These are phyloP conservation scores for Rhinogobio ventralis DNA, from an alignment of 2,797 vertebrate genomes.

Conservation along the genomic window DNA sequence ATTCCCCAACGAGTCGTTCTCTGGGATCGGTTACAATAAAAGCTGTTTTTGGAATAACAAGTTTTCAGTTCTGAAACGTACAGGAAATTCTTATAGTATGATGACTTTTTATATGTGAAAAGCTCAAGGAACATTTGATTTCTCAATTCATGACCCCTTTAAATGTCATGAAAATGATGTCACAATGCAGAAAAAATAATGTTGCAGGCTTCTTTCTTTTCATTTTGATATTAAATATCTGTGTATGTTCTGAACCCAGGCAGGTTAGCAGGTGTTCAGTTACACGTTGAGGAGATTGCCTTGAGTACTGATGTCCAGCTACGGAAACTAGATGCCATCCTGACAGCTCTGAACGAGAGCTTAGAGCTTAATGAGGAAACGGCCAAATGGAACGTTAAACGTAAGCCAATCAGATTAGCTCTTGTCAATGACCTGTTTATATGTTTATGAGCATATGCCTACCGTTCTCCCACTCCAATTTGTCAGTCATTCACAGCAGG, in stretches of 20 bases:
- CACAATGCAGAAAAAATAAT: not conserved
- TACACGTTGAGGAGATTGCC: constrained; percentile 86
- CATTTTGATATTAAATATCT: not conserved
- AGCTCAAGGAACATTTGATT: no score
- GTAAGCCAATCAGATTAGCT: constrained; percentile 74
- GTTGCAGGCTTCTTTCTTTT: not conserved
- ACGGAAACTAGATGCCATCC: constrained; percentile 82
- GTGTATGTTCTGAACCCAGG: constrained; percentile 67
- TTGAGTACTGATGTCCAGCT: constrained; percentile 81
- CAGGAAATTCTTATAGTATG: no score
- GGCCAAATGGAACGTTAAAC: constrained; percentile 84
- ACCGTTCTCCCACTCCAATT: constrained; percentile 23
- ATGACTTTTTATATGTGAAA: no score
- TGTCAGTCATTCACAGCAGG: constrained; percentile 88
- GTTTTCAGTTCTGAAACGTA: no score
- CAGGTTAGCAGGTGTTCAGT: constrained; percentile 74
- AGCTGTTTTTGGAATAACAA: no score
- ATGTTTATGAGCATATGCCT: constrained; percentile 36
- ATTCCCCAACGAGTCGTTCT: no score
- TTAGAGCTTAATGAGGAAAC: constrained; percentile 73
- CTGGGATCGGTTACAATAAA: no score
- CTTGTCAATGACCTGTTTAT: not conserved
- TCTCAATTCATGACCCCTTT: no score
- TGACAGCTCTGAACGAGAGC: constrained; percentile 77
- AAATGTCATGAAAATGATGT: not conserved